Evolutionary conservation across 2,113 vertebrate genomes (phyloP).

Genomic region (Notarius lentiginosus): DNA sequence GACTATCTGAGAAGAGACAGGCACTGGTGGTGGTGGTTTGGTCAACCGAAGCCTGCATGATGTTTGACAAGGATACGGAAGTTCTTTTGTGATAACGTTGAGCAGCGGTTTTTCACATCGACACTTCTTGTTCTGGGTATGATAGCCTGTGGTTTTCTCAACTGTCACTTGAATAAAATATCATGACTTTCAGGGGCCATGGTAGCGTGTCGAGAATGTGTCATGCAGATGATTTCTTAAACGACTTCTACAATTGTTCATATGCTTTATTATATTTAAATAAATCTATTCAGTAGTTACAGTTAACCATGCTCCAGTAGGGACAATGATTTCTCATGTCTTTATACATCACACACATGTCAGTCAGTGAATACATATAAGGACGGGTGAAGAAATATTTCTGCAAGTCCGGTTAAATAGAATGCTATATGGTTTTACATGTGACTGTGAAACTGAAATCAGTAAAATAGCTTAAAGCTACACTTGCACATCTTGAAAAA

Average conservation of each 20-base stretch:
- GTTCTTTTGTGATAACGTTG: not conserved
- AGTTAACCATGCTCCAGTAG: not conserved
- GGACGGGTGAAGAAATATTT: not conserved
- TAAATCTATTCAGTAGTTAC: not conserved
- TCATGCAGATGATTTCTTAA: not conserved
- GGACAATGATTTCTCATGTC: not conserved
- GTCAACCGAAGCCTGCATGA: constrained; percentile 22
- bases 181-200: not conserved
- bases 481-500: not conserved
- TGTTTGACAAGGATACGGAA: constrained; percentile 31
- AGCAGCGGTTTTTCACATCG: not conserved
- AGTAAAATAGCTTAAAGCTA: too few species aligned
- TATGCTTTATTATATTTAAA: not conserved
- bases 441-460: not conserved
- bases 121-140: not conserved
- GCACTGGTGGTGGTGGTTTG: constrained; percentile 19
- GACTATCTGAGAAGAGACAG: constrained; percentile 38
- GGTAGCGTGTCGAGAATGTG: not conserved
- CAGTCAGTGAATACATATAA: constrained; percentile 6
- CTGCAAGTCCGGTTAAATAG: not conserved
- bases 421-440: not conserved
- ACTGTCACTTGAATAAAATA: constrained; percentile 40
- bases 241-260: not conserved
- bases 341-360: constrained; percentile 1
- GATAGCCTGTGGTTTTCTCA: constrained; percentile 60